phyloP scores from a whole-genome alignment of 2,888 invertebrate genomes.

The Exocentrus adspersus region DNA sequence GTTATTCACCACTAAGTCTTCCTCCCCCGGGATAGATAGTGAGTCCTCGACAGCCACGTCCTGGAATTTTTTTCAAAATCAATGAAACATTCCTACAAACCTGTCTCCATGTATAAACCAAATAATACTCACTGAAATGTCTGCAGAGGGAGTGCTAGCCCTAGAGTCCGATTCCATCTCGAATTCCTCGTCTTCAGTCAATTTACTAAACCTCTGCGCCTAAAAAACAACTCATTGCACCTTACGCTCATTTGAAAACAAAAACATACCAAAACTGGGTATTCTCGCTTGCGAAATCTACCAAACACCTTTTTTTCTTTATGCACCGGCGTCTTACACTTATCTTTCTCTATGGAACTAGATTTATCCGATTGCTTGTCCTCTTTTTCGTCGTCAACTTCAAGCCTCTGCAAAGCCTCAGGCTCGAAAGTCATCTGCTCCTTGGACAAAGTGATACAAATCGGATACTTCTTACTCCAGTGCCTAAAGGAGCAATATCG shows the following conservation, averaged over 20 bases:
- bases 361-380: slow-evolving; percentile 63
- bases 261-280: slow-evolving; percentile 45
- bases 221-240: slow-evolving; percentile 35
- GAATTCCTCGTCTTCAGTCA: slow-evolving; percentile 53
- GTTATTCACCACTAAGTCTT: slow-evolving; percentile 32
- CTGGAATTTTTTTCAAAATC: slow-evolving; percentile 33
- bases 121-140: slow-evolving; percentile 44
- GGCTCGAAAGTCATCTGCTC: slow-evolving; percentile 57
- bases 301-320: slow-evolving; percentile 59
- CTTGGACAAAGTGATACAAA: slow-evolving; percentile 75
- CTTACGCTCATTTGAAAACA: not conserved
- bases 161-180: slow-evolving; percentile 56
- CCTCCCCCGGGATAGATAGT: slow-evolving; percentile 35
- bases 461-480: slow-evolving; percentile 96
- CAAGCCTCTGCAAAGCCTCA: slow-evolving; percentile 59
- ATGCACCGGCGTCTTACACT: slow-evolving; percentile 49
- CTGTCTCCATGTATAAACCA: too few species aligned
- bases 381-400: slow-evolving; percentile 62
- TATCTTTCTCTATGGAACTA: slow-evolving; percentile 50
- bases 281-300: slow-evolving; percentile 49
- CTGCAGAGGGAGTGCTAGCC: slow-evolving; percentile 55
- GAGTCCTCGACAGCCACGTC: slow-evolving; percentile 42
- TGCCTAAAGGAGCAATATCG: slow-evolving; percentile 63
- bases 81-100: not conserved
- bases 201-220: slow-evolving; percentile 57